phyloP scores from a whole-genome alignment of 2,888 invertebrate species.

The Melipona beecheii region DNA sequence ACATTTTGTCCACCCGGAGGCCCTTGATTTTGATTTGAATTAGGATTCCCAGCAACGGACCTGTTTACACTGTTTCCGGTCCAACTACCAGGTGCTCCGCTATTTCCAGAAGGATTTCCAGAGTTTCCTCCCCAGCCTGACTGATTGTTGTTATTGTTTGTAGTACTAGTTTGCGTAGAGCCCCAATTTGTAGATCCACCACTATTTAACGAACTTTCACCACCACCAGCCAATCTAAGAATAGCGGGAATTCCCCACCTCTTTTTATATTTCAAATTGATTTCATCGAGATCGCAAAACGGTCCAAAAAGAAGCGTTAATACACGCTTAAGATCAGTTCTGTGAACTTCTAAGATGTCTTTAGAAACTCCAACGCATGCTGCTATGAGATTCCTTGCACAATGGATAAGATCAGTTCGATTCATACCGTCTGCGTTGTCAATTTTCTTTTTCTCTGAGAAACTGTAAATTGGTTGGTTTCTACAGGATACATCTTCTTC shows the following conservation, averaged over 20 bases:
- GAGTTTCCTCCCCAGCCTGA: slow-evolving; percentile 85
- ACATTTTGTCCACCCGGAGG: slow-evolving; percentile 78
- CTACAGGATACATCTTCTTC: not conserved
- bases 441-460: not conserved
- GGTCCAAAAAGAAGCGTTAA: slow-evolving; percentile 43
- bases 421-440: slow-evolving; percentile 1
- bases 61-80: slow-evolving; percentile 79
- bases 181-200: slow-evolving; percentile 91
- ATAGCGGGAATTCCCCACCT: slow-evolving; percentile 86
- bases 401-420: slow-evolving; percentile 29
- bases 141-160: slow-evolving; percentile 86
- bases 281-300: slow-evolving; percentile 49
- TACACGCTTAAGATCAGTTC: slow-evolving; percentile 34
- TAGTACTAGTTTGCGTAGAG: slow-evolving; percentile 89
- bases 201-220: slow-evolving; percentile 92
- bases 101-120: slow-evolving; percentile 77
- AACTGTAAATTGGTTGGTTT: not conserved
- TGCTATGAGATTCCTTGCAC: slow-evolving; percentile 53
- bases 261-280: slow-evolving; percentile 76
- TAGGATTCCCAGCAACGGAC: slow-evolving; percentile 78
- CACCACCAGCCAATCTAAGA: slow-evolving; percentile 90
- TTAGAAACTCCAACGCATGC: slow-evolving; percentile 34
- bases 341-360: slow-evolving; percentile 23
- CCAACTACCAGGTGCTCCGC: slow-evolving; percentile 79
- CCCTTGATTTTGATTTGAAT: slow-evolving; percentile 79